Base-by-base conservation (phyloP, 1,140 invertebrate genomes). In the Gerris buenoi region DNA sequence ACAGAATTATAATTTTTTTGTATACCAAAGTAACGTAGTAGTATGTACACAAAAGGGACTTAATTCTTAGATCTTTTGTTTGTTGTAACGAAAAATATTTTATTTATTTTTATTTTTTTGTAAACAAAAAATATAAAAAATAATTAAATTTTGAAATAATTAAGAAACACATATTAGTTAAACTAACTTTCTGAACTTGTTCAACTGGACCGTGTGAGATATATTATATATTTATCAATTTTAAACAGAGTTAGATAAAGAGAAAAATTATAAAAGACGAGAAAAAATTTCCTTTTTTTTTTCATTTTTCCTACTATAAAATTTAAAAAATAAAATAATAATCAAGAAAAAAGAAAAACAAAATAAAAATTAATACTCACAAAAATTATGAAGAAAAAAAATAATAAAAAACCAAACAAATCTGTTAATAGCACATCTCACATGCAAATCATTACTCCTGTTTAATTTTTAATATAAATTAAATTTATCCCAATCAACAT, bases 101-200 rank as follows among this genome's bases (percentile, higher is more conserved):
- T n/a, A n/a, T n/a, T n/a, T n/a, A n/a, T n/a, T n/a, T n/a, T n/a
- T n/a, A n/a, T n/a, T n/a, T n/a, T n/a, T n/a, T n/a, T n/a, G n/a
- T 46, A 46, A 46, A 18, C 5, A 46, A 5, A 46, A 46, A 10
- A 10, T 10, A 10, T 10, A 46, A 46, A 46, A 46, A 46, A 46
- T 46, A 46, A 10, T 10, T 46, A 46, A 46, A 46, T 10, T 10
- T 46, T 5, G 5, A 46, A 10, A 46, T 10, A 46, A 46, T 10
- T 46, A 46, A 46, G 33, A 46, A 46, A 46, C 33, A 46, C 33
- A 46, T 46, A n/a, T 27, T 27, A 62, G 65, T 66, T 66, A 66
- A 66, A 66, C 65, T 58, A 22, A 66, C 60, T 66, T 66, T 62
- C 65, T 66, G 65, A 26, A 61, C 65, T 66, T 66, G 65, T 66